phyloP scores from a whole-genome alignment of 2,113 vertebrate species.

The Rhinolophus ferrumequinum region DNA sequence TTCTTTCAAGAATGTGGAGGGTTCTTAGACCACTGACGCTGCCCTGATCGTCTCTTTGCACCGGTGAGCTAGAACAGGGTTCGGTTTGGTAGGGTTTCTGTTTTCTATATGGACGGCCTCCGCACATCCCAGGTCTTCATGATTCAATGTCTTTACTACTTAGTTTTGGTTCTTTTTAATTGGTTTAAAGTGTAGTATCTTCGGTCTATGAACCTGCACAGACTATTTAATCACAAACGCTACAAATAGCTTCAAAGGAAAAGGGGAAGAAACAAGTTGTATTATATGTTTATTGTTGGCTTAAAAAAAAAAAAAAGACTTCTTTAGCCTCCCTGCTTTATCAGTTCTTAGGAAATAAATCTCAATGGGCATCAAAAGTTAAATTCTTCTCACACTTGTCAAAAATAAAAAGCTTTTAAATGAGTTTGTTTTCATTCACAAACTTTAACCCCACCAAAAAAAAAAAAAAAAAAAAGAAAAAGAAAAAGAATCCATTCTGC shows the following conservation, averaged over 20 bases:
- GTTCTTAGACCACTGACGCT: slow-evolving; percentile 76
- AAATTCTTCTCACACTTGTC: slow-evolving; percentile 79
- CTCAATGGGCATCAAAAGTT: slow-evolving; percentile 66
- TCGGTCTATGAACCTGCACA: slow-evolving; percentile 92
- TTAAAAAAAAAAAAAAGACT: slow-evolving; percentile 73
- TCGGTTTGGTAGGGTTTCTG: slow-evolving; percentile 56
- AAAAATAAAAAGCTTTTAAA: slow-evolving; percentile 79
- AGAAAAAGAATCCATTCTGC: slow-evolving; percentile 27
- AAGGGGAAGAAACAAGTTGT: slow-evolving; percentile 58
- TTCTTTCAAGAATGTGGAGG: slow-evolving; percentile 80
- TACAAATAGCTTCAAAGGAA: slow-evolving; percentile 81
- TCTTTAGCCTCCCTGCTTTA: slow-evolving; percentile 68
- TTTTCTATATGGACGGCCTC: slow-evolving; percentile 72
- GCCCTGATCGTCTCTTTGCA: slow-evolving; percentile 73
- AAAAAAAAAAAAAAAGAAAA: slow-evolving; percentile 40
- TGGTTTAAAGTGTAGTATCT: slow-evolving; percentile 79
- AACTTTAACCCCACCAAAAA: slow-evolving; percentile 54
- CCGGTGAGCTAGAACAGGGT: slow-evolving; percentile 13
- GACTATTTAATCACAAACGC: slow-evolving; percentile 86
- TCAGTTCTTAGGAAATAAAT: slow-evolving; percentile 56
- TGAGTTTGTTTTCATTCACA: slow-evolving; percentile 77
- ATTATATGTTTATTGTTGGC: slow-evolving; percentile 57
- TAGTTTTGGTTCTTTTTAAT: slow-evolving; percentile 79
- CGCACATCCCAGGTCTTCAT: slow-evolving; percentile 68
- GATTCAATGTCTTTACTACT: slow-evolving; percentile 67